These are phyloP conservation scores for Zaprionus lineosus DNA, from an alignment of 2,888 invertebrate genomes.

Conservation along the genomic window DNA sequence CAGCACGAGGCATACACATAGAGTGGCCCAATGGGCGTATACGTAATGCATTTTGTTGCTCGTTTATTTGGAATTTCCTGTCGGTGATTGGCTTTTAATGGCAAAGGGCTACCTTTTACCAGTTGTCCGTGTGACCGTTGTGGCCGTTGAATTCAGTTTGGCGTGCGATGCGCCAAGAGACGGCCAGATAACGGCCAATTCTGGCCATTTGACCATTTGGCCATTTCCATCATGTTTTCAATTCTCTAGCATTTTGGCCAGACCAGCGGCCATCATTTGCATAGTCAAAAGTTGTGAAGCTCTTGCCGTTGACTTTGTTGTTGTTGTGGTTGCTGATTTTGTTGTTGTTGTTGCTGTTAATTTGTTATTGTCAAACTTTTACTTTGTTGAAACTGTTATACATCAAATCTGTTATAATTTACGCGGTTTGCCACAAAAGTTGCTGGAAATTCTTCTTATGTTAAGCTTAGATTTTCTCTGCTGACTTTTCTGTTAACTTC, in stretches of 20 bases:
- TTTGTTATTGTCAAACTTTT: slow-evolving; percentile 40
- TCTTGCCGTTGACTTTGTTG: background rate
- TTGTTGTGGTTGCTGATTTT: background rate
- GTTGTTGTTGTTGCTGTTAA: background rate
- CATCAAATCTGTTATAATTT: background rate
- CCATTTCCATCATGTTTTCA: slow-evolving; percentile 49
- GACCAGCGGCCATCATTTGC: slow-evolving; percentile 35
- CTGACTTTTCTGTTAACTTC: too few relatives aligned
- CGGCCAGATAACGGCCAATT: slow-evolving; percentile 46
- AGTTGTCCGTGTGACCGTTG: slow-evolving; percentile 42
- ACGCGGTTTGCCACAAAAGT: background rate
- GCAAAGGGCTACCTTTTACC: slow-evolving; percentile 1
- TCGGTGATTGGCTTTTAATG: background rate
- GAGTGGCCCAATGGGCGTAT: slow-evolving; percentile 27
- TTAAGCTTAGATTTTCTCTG: background rate
- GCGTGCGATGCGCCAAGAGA: slow-evolving; percentile 21
- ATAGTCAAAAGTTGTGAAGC: slow-evolving; percentile 38
- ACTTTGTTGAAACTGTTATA: slow-evolving; percentile 44
- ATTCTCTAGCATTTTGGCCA: slow-evolving; percentile 23
- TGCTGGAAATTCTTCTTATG: background rate
- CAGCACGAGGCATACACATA: background rate
- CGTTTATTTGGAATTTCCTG: background rate
- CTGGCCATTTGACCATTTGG: too few relatives aligned
- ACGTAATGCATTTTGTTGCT: slow-evolving; percentile 27
- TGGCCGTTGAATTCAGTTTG: slow-evolving; percentile 43